phyloP scores from a whole-genome alignment of 1,140 invertebrate species.

The Drosophila murphyi region DNA sequence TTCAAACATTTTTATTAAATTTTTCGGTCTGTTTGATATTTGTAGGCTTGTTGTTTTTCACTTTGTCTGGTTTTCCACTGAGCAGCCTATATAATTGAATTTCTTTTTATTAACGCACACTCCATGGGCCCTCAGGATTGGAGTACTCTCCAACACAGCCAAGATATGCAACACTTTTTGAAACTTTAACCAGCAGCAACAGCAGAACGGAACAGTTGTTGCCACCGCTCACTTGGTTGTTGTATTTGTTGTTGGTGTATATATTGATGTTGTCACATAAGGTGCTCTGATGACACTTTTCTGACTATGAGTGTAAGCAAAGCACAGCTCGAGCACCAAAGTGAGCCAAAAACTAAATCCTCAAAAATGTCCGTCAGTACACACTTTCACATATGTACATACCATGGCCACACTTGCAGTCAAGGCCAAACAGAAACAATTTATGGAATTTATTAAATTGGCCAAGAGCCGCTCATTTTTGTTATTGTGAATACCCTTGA shows the following conservation, averaged over 20 bases:
- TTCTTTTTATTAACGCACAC: not conserved
- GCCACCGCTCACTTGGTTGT: conserved; percentile 1
- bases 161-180: conserved; percentile 37
- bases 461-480: conserved; percentile 52
- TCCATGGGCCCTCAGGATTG: conserved; percentile 1
- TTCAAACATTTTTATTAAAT: no score
- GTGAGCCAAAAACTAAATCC: conserved; percentile 14
- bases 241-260: conserved; percentile 1
- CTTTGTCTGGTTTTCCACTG: no score
- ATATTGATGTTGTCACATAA: conserved; percentile 16
- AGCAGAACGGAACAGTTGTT: conserved; percentile 32
- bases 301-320: conserved; percentile 39
- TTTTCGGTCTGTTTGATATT: no score
- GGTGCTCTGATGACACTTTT: conserved; percentile 10
- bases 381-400: not conserved
- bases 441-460: conserved; percentile 80
- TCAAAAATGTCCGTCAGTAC: conserved; percentile 35
- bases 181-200: conserved; percentile 2
- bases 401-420: conserved; percentile 21
- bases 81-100: no score
- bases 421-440: conserved; percentile 60
- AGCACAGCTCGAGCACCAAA: conserved; percentile 21
- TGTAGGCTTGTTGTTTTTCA: no score
- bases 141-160: conserved; percentile 17
- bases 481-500: conserved; percentile 44